Percentiles rank a stretch among this genome's conserved stretches.
These are phyloP conservation scores for Lophochroa leadbeateri DNA, from an alignment of 2,113 vertebrate genomes.

Conservation along the genomic window DNA sequence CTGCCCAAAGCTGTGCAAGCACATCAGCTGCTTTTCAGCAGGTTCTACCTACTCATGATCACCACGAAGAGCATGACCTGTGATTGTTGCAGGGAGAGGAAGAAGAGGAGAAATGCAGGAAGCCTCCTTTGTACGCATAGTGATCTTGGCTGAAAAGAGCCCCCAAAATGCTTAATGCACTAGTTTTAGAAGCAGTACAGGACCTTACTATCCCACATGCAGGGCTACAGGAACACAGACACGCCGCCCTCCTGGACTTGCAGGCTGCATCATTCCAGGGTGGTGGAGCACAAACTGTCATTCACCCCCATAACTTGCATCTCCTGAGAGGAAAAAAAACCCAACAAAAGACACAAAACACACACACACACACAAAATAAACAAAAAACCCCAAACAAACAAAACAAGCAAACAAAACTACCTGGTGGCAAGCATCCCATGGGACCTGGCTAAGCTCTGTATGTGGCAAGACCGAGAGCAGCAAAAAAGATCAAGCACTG, in stretches of 20 bases:
- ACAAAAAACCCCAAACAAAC: neutral
- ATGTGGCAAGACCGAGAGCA: neutral
- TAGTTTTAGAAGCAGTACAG: neutral
- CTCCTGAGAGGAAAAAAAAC: neutral
- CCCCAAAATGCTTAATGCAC: neutral
- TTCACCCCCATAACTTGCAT: neutral
- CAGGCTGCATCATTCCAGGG: neutral
- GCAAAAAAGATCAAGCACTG: neutral
- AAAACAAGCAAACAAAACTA: neutral
- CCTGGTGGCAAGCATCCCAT: neutral
- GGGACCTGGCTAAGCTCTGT: neutral
- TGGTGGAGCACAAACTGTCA: neutral
- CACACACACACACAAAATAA: too few relatives aligned
- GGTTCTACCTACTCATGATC: neutral
- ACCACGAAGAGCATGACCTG: neutral
- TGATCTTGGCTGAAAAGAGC: neutral
- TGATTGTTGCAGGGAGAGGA: neutral
- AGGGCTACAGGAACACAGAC: neutral
- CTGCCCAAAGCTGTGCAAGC: neutral
- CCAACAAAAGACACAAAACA: neutral
- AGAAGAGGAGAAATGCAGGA: neutral
- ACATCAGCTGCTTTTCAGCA: neutral
- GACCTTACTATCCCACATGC: neutral
- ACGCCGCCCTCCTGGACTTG: neutral
- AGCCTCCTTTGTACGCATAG: neutral